Conservation (phyloP, 2,888 invertebrate genomes). For the Noctua janthe region DNA sequence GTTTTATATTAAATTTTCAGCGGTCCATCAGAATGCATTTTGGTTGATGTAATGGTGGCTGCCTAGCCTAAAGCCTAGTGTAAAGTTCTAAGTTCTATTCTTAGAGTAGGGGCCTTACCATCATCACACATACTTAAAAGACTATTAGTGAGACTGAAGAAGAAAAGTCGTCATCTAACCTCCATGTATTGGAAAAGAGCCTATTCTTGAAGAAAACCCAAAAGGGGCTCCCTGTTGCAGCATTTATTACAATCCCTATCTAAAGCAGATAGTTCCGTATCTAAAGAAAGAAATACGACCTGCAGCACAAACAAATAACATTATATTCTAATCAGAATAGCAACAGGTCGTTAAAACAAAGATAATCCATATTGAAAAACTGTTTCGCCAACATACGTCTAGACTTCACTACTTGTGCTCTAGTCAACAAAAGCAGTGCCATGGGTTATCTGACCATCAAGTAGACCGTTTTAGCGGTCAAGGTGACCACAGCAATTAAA, state of each 20-base stretch:
- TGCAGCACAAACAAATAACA: background rate
- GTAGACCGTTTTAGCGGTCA: constrained; percentile 29
- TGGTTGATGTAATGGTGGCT: background rate
- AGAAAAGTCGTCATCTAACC: background rate
- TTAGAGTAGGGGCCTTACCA: no score
- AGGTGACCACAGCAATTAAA: constrained; percentile 22
- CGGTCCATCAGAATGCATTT: background rate
- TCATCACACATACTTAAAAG: background rate
- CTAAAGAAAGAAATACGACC: background rate
- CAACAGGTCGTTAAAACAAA: background rate
- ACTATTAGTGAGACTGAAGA: background rate
- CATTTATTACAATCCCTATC: background rate
- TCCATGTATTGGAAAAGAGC: no score
- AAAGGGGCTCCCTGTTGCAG: background rate
- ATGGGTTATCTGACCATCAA: constrained; percentile 17
- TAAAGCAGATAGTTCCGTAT: background rate
- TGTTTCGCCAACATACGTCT: background rate
- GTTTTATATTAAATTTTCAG: background rate
- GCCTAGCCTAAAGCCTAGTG: background rate
- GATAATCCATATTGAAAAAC: background rate
- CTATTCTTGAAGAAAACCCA: background rate
- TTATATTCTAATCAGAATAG: background rate
- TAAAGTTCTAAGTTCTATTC: background rate
- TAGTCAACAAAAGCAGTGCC: constrained; percentile 7
- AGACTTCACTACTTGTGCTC: no score